Percentiles rank a stretch among this genome's conserved stretches.
Evolutionary conservation across 2,113 vertebrate genomes (phyloP).

Genomic region (Aramus guarauna): DNA sequence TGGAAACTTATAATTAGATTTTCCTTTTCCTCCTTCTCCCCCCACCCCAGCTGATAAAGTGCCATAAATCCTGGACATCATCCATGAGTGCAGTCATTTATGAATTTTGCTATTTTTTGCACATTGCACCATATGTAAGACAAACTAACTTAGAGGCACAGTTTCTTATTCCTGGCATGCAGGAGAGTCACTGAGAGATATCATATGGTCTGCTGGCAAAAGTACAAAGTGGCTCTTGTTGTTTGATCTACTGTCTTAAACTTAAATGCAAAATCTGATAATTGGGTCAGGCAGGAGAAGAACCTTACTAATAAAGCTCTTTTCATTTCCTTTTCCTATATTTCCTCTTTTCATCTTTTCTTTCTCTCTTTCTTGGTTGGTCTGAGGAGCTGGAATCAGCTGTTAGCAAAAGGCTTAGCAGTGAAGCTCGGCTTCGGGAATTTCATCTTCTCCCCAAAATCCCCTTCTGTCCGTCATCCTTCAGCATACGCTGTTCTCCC

Average conservation of each 20-base stretch:
- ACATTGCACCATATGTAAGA: slow-evolving; percentile 70
- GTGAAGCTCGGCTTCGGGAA: not conserved
- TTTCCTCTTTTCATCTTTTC: slow-evolving; percentile 74
- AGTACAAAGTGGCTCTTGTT: slow-evolving; percentile 82
- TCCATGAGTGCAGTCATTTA: slow-evolving; percentile 54
- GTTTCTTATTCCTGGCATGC: slow-evolving; percentile 74
- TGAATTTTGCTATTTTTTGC: slow-evolving; percentile 47
- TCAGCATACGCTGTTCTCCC: not conserved
- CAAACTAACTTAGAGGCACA: slow-evolving; percentile 63
- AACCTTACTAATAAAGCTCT: slow-evolving; percentile 77
- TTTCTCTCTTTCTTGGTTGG: not conserved
- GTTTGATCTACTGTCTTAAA: slow-evolving; percentile 88
- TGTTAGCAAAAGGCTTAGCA: not conserved
- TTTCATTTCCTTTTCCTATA: slow-evolving; percentile 83
- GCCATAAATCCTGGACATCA: slow-evolving; percentile 61
- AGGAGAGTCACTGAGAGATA: slow-evolving; percentile 79
- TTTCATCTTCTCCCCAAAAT: not conserved
- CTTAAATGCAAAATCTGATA: slow-evolving; percentile 84
- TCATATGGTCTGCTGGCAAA: slow-evolving; percentile 86
- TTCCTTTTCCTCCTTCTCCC: slow-evolving; percentile 46
- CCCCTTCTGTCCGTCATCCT: not conserved
- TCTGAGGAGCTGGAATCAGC: slow-evolving; percentile 38
- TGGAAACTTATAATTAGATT: slow-evolving; percentile 68
- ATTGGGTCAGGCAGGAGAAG: slow-evolving; percentile 85
- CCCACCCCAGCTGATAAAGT: slow-evolving; percentile 63